Evolutionary conservation across 2,888 invertebrate species (phyloP), one percentile per base, ranked within the genome.

Genomic region (Hydroisotoma schaefferi): DNA sequence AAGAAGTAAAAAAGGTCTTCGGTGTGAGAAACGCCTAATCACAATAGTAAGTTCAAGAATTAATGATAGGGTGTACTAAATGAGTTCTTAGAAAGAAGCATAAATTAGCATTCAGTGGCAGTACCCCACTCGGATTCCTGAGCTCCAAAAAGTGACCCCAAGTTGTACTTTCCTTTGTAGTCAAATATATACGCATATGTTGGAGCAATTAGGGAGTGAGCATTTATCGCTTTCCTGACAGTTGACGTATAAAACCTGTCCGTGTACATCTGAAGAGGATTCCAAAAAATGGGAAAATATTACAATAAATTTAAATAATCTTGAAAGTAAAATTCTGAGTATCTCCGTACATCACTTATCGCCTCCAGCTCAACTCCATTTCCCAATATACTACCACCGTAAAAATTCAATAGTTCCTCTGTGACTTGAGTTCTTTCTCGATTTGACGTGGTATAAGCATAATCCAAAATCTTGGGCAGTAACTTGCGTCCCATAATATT

Each of bases 191-290:
- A 68, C 0, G 69, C 62, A 33, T 67, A 71, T 0, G 69, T 68
- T 22, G 67, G 68, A 18, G 71, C 71, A 22, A 68, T 46, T n/a
- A 23, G 25, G 3, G 71, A 69, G 57, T 71, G 71, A 18, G 59
- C 51, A n/a, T 57, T 40, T 15, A 69, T 52, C 2, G 71, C 63
- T 46, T 68, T 63, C 20, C 63, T 59, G 1, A 65, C 10, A 4
- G 65, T 59, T 18, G 61, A 57, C 4, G 56, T 66, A 40, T 63
- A 69, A 29, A 49, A 58, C 28, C 69, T 44, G 48, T 71, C 69
- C 2, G 67, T 66, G 27, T 55, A 65, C 59, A 67, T 59, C 70
- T 71, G 29, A 46, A 48, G 12, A 3, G 8, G 18, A 28, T 48
- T 48, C 2, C 26, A 48, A 3, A 49, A 44, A 49, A 27, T 20